A percentile compares a stretch with the other conserved stretches of the same genome.
These are phyloP conservation scores for Dermatemys mawii DNA, from an alignment of 2,113 vertebrate genomes.

Conservation along the genomic window DNA sequence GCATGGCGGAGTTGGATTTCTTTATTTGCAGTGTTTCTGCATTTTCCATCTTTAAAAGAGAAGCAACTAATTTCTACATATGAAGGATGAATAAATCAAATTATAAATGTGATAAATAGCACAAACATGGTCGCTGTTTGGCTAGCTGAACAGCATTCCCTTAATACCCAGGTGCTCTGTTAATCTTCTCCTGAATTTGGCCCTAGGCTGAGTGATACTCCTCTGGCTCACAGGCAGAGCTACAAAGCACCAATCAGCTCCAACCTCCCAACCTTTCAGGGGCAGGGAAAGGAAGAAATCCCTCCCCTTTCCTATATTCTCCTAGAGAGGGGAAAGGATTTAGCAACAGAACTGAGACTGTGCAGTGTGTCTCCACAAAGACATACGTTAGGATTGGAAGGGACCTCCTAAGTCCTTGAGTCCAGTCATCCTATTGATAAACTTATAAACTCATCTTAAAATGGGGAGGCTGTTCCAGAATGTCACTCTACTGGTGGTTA, in stretches of 20 bases:
- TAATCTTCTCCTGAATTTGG: constrained; percentile 28
- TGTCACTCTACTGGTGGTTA: not conserved
- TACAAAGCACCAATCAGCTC: not conserved
- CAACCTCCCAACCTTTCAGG: constrained; percentile 6
- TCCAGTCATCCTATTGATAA: not conserved
- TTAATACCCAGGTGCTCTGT: constrained; percentile 48
- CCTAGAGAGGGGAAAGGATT: not conserved
- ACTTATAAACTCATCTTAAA: not conserved
- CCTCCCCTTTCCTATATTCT: constrained; percentile 13
- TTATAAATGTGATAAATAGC: constrained; percentile 58
- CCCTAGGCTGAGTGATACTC: constrained; percentile 54
- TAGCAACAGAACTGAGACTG: not conserved
- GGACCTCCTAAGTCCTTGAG: not conserved
- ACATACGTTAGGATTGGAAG: not conserved
- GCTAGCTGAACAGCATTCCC: constrained; percentile 57
- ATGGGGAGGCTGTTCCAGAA: not conserved
- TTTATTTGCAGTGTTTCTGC: not conserved
- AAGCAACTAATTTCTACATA: constrained; percentile 27
- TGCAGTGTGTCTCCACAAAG: not conserved
- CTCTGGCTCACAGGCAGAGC: constrained; percentile 43
- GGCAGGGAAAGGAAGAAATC: constrained; percentile 2
- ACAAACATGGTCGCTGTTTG: constrained; percentile 59
- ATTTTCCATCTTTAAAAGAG: not conserved
- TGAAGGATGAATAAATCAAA: constrained; percentile 46
- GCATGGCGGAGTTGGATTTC: not conserved